Base-by-base conservation (phyloP, 2,888 invertebrate species). In the Drosophila mercatorum region DNA sequence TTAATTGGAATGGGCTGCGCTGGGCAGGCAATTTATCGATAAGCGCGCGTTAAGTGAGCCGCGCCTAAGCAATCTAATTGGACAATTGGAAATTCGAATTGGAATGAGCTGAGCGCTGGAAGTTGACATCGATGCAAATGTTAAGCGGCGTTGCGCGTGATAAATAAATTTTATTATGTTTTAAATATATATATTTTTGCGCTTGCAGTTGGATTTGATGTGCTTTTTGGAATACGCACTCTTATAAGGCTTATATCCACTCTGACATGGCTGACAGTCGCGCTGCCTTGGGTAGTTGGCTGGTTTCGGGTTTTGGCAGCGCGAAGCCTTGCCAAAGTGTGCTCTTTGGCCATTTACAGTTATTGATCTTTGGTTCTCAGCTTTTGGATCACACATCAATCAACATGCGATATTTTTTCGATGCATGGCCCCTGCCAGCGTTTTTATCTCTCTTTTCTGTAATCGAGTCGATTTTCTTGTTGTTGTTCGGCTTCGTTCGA, bases 401-500 rank as follows among this genome's bases (percentile, higher is more conserved):
- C 44, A 52, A 52, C 46, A 34, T 55, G 38, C 22, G 57, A 53
- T 58, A 62, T 76, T 60, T 43, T 4, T 17, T 17, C 17, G 40
- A 71, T 75, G 53, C 63, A 65, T 63, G 78, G 74, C 38, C 60
- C 68, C 66, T 62, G 73, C 59, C 46, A 17, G 17, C 17, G 57
- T 72, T 72, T 76, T 76, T 26, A 26, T 11, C 1, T 22, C 11
- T 44, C 10, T 22, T 12, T 46, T 26, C 22, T 55, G 78, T 70
- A 70, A 70, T 74, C 53, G 53, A 53, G 26, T 53, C 17, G 12
- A 28, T 53, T 53, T 38, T 22, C 52, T 22, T 65, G 61, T 49
- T 65, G 68, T 47, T 68, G 76, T 56, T 76, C 71, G 74, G 74
- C 80, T 78, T 69, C 67, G 70, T 59, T 68, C 64, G 57, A 58